phyloP scores from a whole-genome alignment of 2,797 vertebrate species.

The Onychomys leucogaster region DNA sequence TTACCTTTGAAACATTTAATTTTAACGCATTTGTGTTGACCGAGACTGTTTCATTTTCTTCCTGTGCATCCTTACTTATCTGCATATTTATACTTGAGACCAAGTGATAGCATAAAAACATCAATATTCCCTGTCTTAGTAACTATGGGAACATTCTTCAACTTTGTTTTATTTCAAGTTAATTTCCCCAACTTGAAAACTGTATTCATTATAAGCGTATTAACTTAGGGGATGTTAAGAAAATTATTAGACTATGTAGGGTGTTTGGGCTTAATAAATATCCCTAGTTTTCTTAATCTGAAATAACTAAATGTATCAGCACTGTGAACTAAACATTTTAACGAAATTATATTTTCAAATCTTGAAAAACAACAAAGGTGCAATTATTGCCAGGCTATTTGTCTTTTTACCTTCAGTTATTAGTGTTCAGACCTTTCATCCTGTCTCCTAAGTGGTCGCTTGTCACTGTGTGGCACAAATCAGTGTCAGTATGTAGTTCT shows the following conservation, averaged over 20 bases:
- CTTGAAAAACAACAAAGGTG: neutral
- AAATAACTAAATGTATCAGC: neutral
- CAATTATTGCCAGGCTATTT: neutral
- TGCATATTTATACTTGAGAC: neutral
- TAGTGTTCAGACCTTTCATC: slow-evolving; percentile 1
- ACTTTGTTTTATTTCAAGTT: neutral
- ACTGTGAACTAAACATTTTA: slow-evolving; percentile 21
- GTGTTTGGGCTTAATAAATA: neutral
- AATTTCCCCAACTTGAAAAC: neutral
- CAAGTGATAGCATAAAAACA: neutral
- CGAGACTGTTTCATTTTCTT: neutral
- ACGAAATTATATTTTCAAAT: neutral
- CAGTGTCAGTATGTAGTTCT: neutral
- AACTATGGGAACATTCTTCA: neutral
- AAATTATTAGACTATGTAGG: slow-evolving; percentile 39
- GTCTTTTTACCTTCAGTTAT: slow-evolving; percentile 24
- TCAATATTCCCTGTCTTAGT: neutral
- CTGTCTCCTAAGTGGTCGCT: neutral
- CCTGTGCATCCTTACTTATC: accelerated
- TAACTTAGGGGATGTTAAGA: neutral
- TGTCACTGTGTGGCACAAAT: neutral
- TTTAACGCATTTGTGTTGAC: neutral
- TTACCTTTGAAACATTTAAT: neutral
- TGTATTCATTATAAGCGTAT: neutral
- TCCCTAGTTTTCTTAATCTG: neutral